Base-by-base conservation (phyloP, 2,888 invertebrate species). In the Phorcus lineatus region DNA sequence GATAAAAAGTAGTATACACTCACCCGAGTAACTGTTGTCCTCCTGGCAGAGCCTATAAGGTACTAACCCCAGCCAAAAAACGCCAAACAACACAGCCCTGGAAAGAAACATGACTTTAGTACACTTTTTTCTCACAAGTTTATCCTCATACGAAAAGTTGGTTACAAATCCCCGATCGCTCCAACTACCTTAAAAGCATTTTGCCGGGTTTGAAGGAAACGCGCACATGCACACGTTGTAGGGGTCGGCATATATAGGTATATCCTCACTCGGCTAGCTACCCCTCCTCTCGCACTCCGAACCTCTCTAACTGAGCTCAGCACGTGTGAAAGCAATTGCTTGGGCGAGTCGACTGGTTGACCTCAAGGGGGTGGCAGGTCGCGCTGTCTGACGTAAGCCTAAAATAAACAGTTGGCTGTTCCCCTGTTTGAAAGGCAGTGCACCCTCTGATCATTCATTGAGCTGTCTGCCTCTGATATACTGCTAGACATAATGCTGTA, bases 241-340 rank as follows among this genome's bases (percentile, higher is more conserved):
- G 36, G 31, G 28, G 28, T 75, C 75, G 52, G 54, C 52, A 75
- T 53, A 24, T 57, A 52, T 75, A 52, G 52, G 53, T 75, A 52
- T 75, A 52, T 75, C 75, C 75, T 52, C 52, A 24, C 31, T 40
- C 52, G 47, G 22, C 24, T 22, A 11, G 24, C 24, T 19, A 53
- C 75, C 19, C 75, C 75, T 22, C 31, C 28, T 75, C 75, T 75
- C 75, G 24, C 47, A 47, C 75, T 75, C 75, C 53, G 2, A 75
- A 75, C 52, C 74, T 22, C 28, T 53, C 53, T 24, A 22, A 52
- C 74, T 53, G 53, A 17, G 52, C 22, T 76, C 28, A 54, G 76
- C 76, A 76, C 76, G 76, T 76, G 76, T 76, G 76, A 76, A 76
- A 76, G 76, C 76, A 24, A 76, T 76, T 76, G 53, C 76, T 76